These are phyloP conservation scores for Drosophila merina DNA, from an alignment of 2,888 invertebrate genomes.

Conservation along the genomic window DNA sequence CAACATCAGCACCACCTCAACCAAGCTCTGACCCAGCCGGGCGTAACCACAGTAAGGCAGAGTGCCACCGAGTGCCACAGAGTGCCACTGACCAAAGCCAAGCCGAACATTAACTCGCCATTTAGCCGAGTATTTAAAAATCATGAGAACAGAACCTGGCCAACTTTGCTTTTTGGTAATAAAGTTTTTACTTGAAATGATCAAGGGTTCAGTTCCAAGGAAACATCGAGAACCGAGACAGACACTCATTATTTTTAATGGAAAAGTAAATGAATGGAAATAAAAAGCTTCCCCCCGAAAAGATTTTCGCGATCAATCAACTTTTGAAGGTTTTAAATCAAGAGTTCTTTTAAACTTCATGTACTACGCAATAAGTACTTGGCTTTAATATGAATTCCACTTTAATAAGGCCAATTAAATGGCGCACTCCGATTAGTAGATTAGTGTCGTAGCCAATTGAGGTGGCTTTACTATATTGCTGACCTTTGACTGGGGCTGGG, in stretches of 20 bases:
- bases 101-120: slow-evolving; percentile 61
- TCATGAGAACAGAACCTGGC: slow-evolving; percentile 20
- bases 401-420: slow-evolving; percentile 20
- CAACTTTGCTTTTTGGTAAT: slow-evolving; percentile 24
- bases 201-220: slow-evolving; percentile 43
- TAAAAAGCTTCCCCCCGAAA: slow-evolving; percentile 13
- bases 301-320: slow-evolving; percentile 21
- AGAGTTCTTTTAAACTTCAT: neutral
- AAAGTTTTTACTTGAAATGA: slow-evolving; percentile 24
- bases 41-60: slow-evolving; percentile 67
- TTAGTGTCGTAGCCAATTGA: too few relatives aligned
- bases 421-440: slow-evolving; percentile 6
- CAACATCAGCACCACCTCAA: slow-evolving; percentile 33
- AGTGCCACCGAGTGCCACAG: slow-evolving; percentile 30
- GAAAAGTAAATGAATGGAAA: slow-evolving; percentile 17
- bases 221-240: slow-evolving; percentile 18
- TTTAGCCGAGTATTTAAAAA: slow-evolving; percentile 31
- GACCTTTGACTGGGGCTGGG: slow-evolving; percentile 53
- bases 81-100: slow-evolving; percentile 51
- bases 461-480: slow-evolving; percentile 19
- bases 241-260: slow-evolving; percentile 30
- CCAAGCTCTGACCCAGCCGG: slow-evolving; percentile 50
- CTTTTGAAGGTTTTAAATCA: slow-evolving; percentile 1
- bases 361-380: neutral
- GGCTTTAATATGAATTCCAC: neutral